These are phyloP conservation scores for Stenichneumon culpator DNA, from an alignment of 2,888 invertebrate genomes.

Conservation along the genomic window DNA sequence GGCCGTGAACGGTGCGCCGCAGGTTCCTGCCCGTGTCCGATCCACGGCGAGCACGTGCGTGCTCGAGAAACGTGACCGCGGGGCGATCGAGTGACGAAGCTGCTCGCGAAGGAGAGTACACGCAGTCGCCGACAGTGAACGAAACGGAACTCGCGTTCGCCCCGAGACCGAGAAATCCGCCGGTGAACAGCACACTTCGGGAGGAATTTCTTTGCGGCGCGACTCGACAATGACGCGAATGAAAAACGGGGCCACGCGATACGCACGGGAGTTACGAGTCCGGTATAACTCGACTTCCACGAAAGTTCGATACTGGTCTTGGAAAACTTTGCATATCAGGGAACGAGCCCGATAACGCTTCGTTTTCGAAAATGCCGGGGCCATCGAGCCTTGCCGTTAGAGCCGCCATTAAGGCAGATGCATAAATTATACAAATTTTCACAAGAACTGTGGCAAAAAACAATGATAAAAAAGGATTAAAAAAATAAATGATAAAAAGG, in stretches of 20 bases:
- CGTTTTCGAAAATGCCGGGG: neutral
- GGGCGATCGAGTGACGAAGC: conserved; percentile 59
- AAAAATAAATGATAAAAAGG: too few relatives aligned
- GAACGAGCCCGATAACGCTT: conserved; percentile 10
- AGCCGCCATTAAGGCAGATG: too few relatives aligned
- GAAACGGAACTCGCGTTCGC: conserved; percentile 57
- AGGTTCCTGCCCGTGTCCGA: conserved; percentile 36
- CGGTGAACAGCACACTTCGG: neutral
- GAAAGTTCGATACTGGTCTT: conserved; percentile 51
- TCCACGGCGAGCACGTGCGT: conserved; percentile 59
- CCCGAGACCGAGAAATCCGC: conserved; percentile 13
- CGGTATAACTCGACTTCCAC: conserved; percentile 30
- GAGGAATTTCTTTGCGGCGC: conserved; percentile 37
- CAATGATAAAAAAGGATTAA: too few relatives aligned
- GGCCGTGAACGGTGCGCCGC: conserved; percentile 57
- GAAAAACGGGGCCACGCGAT: conserved; percentile 34
- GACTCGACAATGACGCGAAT: conserved; percentile 45
- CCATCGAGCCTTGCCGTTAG: neutral
- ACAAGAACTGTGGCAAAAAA: too few relatives aligned
- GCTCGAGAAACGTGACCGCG: conserved; percentile 66
- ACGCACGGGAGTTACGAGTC: neutral
- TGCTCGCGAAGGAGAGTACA: conserved; percentile 7
- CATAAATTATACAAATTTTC: too few relatives aligned
- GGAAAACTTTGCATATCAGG: conserved; percentile 42
- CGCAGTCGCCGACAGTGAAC: conserved; percentile 44